phyloP scores from a whole-genome alignment of 2,113 vertebrate species.

The Podarcis muralis region DNA sequence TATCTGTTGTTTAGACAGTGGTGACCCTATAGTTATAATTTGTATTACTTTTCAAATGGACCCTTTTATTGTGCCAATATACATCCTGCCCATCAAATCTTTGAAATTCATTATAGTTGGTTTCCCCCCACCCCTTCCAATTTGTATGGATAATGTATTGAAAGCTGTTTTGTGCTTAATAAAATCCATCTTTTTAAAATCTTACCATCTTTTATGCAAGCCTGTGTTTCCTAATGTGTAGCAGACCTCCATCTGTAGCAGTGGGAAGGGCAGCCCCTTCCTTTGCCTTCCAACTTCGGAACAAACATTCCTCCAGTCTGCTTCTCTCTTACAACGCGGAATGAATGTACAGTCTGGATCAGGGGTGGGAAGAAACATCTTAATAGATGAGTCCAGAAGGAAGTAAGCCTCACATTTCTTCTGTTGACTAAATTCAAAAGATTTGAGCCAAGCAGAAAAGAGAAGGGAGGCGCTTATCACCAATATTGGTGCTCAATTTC shows the following conservation, averaged over 20 bases:
- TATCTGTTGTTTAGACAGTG: slow-evolving; percentile 76
- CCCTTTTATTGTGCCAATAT: slow-evolving; percentile 82
- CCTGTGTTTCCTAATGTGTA: slow-evolving; percentile 7
- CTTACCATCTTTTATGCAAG: slow-evolving; percentile 35
- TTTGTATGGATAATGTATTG: slow-evolving; percentile 85
- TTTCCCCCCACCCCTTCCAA: slow-evolving; percentile 60
- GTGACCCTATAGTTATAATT: slow-evolving; percentile 80
- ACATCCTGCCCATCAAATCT: slow-evolving; percentile 76
- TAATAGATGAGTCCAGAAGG: neutral
- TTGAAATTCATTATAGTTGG: slow-evolving; percentile 79
- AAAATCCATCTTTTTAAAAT: slow-evolving; percentile 82
- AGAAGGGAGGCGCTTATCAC: neutral
- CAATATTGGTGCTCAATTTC: neutral
- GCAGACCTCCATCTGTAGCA: neutral
- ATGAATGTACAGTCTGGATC: neutral
- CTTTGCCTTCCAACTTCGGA: neutral
- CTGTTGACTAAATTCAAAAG: neutral
- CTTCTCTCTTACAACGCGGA: neutral
- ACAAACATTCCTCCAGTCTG: neutral
- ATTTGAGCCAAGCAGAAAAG: neutral
- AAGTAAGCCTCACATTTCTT: neutral
- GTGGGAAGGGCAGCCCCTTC: neutral
- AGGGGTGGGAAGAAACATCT: neutral
- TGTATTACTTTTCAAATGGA: slow-evolving; percentile 70
- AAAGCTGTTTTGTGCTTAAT: slow-evolving; percentile 82